phyloP scores from a whole-genome alignment of 2,113 vertebrate genomes.

The Glaucomys volans region DNA sequence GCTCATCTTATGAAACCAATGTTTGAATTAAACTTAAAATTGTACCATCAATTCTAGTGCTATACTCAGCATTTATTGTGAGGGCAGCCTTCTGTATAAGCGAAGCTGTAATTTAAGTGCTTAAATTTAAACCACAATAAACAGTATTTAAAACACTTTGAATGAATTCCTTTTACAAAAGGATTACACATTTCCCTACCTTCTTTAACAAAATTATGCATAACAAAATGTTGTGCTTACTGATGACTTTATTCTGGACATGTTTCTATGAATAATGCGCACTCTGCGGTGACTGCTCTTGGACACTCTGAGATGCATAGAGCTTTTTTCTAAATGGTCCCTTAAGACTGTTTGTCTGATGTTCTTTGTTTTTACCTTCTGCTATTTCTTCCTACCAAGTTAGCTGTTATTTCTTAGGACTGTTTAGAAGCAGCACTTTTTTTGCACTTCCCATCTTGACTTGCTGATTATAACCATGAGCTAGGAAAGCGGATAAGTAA shows the following conservation, averaged over 20 bases:
- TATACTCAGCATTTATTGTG: constrained; percentile 11
- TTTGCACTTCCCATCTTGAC: not conserved
- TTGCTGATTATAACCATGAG: constrained; percentile 23
- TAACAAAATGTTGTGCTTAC: not conserved
- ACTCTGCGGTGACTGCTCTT: not conserved
- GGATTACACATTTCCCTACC: not conserved
- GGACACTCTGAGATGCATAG: not conserved
- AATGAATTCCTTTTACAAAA: constrained; percentile 16
- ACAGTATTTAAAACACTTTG: constrained; percentile 55
- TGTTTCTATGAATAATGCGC: not conserved
- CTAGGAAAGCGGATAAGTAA: constrained; percentile 36
- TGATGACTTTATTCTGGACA: not conserved
- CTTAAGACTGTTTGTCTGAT: not conserved
- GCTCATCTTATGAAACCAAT: not conserved
- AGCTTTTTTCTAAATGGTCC: not conserved
- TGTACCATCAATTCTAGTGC: not conserved
- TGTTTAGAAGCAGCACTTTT: constrained; percentile 34
- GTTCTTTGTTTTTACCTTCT: constrained; percentile 40
- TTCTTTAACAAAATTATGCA: not conserved
- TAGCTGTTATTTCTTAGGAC: constrained; percentile 43
- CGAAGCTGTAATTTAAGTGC: not conserved
- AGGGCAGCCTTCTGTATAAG: not conserved
- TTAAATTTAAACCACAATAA: constrained; percentile 16
- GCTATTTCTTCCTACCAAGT: constrained; percentile 20
- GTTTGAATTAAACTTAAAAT: constrained; percentile 48